Percentiles rank a stretch among this genome's conserved stretches.
phyloP scores from a whole-genome alignment of 2,888 invertebrate genomes.

The Blera fallax region DNA sequence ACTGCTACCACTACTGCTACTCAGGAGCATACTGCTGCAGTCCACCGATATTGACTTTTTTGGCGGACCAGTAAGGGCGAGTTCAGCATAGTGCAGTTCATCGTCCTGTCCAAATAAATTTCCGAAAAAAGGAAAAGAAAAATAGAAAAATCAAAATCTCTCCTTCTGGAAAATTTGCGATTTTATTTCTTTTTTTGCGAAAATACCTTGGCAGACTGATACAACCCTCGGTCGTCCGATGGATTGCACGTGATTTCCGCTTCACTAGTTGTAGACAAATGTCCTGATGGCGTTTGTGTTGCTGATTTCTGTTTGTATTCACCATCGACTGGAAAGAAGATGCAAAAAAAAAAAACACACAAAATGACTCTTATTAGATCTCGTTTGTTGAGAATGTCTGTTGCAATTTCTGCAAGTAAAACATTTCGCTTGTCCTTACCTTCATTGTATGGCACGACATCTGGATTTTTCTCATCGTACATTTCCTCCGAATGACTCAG shows the following conservation, averaged over 20 bases:
- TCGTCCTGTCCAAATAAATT: slow-evolving; percentile 76
- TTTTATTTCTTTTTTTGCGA: neutral
- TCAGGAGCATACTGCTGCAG: slow-evolving; percentile 75
- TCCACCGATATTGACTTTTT: slow-evolving; percentile 76
- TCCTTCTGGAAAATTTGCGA: neutral
- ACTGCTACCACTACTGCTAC: slow-evolving; percentile 75
- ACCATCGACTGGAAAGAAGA: slow-evolving; percentile 83
- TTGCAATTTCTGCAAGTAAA: neutral
- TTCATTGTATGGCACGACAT: slow-evolving; percentile 93
- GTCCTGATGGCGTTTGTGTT: slow-evolving; percentile 86
- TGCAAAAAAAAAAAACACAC: slow-evolving; percentile 48
- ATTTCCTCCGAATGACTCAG: slow-evolving; percentile 87
- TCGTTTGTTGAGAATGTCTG: neutral
- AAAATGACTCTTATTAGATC: slow-evolving; percentile 13
- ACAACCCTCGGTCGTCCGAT: slow-evolving; percentile 77
- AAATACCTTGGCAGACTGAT: slow-evolving; percentile 79
- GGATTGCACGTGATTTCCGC: slow-evolving; percentile 81
- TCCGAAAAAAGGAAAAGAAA: no score
- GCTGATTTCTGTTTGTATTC: slow-evolving; percentile 89
- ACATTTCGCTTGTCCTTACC: slow-evolving; percentile 83
- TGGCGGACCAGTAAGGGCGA: slow-evolving; percentile 77
- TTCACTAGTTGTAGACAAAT: slow-evolving; percentile 81
- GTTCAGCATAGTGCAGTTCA: slow-evolving; percentile 81
- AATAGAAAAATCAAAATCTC: neutral
- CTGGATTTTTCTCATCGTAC: slow-evolving; percentile 94